These are phyloP conservation scores for Ptyas mucosa DNA, from an alignment of 2,113 vertebrate species.

Conservation along the genomic window DNA sequence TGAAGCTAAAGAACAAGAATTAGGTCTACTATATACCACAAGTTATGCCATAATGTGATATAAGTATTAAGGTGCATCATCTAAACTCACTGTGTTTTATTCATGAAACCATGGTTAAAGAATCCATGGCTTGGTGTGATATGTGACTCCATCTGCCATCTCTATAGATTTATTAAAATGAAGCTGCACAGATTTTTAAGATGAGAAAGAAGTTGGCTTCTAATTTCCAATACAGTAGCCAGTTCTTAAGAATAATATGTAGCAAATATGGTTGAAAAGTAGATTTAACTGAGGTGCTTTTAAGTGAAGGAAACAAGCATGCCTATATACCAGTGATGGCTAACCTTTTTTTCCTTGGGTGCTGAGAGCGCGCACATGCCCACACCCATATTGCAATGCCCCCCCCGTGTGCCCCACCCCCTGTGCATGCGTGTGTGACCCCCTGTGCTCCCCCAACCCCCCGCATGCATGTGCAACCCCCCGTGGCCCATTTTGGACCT, in stretches of 20 bases:
- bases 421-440: too few species aligned
- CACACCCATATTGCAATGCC: too few species aligned
- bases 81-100: neutral
- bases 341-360: too few species aligned
- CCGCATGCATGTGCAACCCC: too few species aligned
- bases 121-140: neutral
- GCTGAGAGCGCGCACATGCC: too few species aligned
- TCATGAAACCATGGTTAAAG: neutral
- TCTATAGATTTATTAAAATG: neutral
- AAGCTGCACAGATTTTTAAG: neutral
- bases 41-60: neutral
- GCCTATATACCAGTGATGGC: too few species aligned
- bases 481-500: too few species aligned
- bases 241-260: neutral
- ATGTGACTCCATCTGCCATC: neutral
- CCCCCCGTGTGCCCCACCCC: too few species aligned
- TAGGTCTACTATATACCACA: neutral
- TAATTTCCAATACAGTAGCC: neutral
- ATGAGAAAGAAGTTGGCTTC: neutral
- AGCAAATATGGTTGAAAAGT: neutral
- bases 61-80: neutral
- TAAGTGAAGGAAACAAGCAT: neutral
- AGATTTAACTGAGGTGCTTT: neutral
- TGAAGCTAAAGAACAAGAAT: neutral
- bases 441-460: too few species aligned